Base-by-base conservation (phyloP, 2,888 invertebrate genomes). In the Polydrusus tereticollis region DNA sequence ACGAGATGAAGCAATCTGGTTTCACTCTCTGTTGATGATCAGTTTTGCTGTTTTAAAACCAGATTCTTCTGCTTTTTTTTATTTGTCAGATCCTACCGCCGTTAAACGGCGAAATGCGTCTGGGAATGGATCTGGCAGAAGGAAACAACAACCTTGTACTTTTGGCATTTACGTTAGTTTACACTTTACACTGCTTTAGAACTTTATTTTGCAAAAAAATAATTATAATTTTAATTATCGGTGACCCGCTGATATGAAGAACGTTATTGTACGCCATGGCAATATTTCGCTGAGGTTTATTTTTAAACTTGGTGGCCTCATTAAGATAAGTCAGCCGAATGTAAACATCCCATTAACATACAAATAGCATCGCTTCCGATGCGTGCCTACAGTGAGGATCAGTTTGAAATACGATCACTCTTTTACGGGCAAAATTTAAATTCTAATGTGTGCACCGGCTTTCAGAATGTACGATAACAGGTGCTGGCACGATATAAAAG, bases 281-380 rank as follows among this genome's bases (percentile, higher is more conserved):
- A 52, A 14, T 23, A 16, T 16, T 52, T 50, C 26, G 14, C 29
- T 29, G 52, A 7, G 26, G 52, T 52, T 52, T 55, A 29, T 55
- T 55, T 55, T 29, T 29, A 29, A 29, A 55, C 29, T 55, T 29
- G 29, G 29, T 26, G 26, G 45, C 45, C 16, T 43, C 62, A 62
- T 62, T 62, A 23, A 62, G 45, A 45, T 43, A 45, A 62, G 62
- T 62, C 45, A 45, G 62, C 29, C 26, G 18, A 62, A 62, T 45
- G 45, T 62, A 62, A 62, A 62, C 62, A 62, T 62, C 62, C 29
- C 21, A 62, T 62, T 62, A 45, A 21, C 62, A 62, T 62, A 45
- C 43, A 62, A 62, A 62, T 45, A 45, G 62, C 52, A 55, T 55
- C 18, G 29, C 52, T 55, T 55, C 52, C 52, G 52, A 55, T 55